Base-by-base conservation (phyloP, 2,888 invertebrate species). In the Hoplodrina ambigua region DNA sequence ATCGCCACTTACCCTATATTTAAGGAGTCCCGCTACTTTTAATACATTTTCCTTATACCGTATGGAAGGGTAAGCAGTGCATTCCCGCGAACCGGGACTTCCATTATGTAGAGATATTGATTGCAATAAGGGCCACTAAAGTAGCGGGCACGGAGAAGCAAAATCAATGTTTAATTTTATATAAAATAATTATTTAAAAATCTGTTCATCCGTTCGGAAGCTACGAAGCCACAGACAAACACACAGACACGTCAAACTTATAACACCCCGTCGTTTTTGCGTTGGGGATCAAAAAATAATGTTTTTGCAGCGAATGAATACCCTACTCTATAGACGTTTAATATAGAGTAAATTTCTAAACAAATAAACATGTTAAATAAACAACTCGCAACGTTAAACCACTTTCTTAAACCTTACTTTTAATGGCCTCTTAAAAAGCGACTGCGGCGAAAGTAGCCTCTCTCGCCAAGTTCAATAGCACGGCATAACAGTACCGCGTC, bases 391-490 rank as follows among this genome's bases (percentile, higher is more conserved):
- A 20, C 53, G 20, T 30, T 11, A 20, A 61, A 64, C 70, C 64
- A 80, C 79, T 79, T 81, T 79, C 79, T 53, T 60, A 65, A 69
- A 60, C 61, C 83, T 74, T 82, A 77, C 76, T 80, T 85, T 88
- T 87, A 72, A 81, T 91, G 89, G 94, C 94, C 90, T 85, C 85
- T 70, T 87, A 87, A 90, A 87, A 89, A 88, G 88, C 86, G 87
- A 80, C 82, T 79, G 83, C 88, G 92, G 94, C 91, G 95, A 95
- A 95, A 95, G 95, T 94, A 89, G 90, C 88, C 84, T 84, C 86
- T 86, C 77, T 73, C 79, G 87, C 88, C 94, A 95, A 95, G 95
- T 95, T 95, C 95, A 95, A 90, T 94, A 94, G 89, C 95, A 92
- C 92, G 81, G 80, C 82, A 83, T 92, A 93, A 94, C 95, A 94